Conservation (phyloP, 92 coral and sea anemone genomes). For the Zoanthus solanderi region DNA sequence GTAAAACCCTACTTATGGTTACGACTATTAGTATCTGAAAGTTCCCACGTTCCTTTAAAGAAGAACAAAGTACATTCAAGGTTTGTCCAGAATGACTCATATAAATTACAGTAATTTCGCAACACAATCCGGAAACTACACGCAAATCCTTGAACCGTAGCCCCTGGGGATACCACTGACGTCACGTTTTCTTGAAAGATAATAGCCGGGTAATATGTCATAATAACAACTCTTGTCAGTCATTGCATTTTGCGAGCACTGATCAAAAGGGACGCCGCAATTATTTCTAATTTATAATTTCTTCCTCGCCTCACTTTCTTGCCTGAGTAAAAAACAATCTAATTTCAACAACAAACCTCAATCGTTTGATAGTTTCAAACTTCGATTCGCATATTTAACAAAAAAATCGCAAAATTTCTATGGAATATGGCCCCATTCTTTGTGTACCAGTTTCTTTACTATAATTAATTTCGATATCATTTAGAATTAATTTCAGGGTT, state of each 20-base stretch:
- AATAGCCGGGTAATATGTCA: constrained; percentile 8
- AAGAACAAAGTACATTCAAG: neutral
- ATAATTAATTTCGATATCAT: too few relatives aligned
- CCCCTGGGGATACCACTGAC: constrained; percentile 21
- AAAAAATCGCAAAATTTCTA: too few relatives aligned
- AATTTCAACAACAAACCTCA: neutral
- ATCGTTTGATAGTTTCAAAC: neutral
- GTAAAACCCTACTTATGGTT: neutral
- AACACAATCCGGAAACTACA: constrained; percentile 16
- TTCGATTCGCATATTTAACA: too few relatives aligned
- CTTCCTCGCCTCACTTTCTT: neutral
- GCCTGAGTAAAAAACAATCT: neutral
- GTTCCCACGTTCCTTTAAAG: neutral
- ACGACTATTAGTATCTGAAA: neutral
- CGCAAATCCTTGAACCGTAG: neutral
- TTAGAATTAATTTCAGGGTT: too few relatives aligned
- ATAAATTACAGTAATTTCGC: constrained; percentile 15
- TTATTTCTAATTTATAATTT: neutral
- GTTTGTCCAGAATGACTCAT: neutral
- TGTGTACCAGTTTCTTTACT: too few relatives aligned
- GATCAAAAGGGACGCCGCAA: neutral
- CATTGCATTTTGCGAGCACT: neutral
- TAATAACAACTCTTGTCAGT: neutral
- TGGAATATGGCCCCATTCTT: too few relatives aligned
- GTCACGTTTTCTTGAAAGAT: constrained; percentile 9